These are phyloP conservation scores for Eilema caniola DNA, from an alignment of 2,888 invertebrate species.

Conservation along the genomic window DNA sequence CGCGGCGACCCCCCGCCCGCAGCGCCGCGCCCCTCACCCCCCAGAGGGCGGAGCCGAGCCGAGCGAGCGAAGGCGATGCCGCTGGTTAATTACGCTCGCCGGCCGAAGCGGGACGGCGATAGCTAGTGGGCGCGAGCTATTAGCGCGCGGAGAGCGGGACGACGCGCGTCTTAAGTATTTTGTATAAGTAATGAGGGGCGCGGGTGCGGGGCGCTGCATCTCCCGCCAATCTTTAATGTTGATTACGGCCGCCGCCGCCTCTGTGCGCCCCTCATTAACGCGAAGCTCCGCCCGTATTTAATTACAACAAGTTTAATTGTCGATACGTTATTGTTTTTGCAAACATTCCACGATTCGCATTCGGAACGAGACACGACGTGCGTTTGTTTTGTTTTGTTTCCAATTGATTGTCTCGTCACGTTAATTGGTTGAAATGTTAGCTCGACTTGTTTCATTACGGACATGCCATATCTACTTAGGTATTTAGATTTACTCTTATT, in stretches of 20 bases:
- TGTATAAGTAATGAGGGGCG: constrained; percentile 88
- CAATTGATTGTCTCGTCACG: constrained; percentile 61
- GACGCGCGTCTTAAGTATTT: constrained; percentile 87
- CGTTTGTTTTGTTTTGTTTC: constrained; percentile 53
- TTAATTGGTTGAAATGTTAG: constrained; percentile 61
- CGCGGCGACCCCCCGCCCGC: constrained; percentile 64
- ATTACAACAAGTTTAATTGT: constrained; percentile 81
- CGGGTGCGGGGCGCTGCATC: constrained; percentile 83
- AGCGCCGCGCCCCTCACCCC: constrained; percentile 65
- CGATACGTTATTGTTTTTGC: constrained; percentile 69
- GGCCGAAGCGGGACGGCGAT: constrained; percentile 84
- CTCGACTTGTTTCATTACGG: constrained; percentile 15
- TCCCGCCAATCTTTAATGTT: constrained; percentile 88
- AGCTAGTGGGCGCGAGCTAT: constrained; percentile 88
- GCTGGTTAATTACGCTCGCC: constrained; percentile 85
- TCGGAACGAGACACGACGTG: constrained; percentile 49
- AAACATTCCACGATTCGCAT: constrained; percentile 60
- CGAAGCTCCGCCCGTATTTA: constrained; percentile 84
- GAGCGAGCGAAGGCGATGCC: constrained; percentile 84
- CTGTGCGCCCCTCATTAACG: constrained; percentile 84
- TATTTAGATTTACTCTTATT: constrained; percentile 14
- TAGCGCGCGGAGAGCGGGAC: constrained; percentile 89
- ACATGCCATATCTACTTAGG: constrained; percentile 17
- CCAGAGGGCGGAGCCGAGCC: constrained; percentile 74
- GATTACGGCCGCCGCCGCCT: constrained; percentile 84